Evolutionary conservation across 37 sponge, comb jelly and placozoan species (phyloP).

Genomic region (Axinella damicornis): DNA sequence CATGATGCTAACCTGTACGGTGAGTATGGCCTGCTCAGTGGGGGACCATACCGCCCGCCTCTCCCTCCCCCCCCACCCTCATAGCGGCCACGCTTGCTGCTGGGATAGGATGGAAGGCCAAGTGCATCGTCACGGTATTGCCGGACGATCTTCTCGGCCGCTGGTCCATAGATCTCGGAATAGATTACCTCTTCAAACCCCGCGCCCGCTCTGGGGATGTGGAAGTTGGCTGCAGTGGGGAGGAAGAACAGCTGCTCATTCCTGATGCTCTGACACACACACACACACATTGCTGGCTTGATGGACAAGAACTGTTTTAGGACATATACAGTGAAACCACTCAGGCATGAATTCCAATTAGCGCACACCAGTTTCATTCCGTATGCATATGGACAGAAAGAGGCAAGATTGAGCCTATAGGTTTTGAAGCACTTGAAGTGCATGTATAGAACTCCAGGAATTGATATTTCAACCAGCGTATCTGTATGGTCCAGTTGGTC

Average conservation of each 20-base stretch:
- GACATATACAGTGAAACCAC: background rate
- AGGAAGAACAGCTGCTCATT: background rate
- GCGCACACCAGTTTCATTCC: background rate
- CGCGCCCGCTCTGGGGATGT: conserved; percentile 55
- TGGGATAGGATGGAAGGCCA: conserved; percentile 47
- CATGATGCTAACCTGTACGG: conserved; percentile 11
- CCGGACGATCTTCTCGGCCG: conserved; percentile 71
- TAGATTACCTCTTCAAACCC: conserved; percentile 73
- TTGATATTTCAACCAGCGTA: no score
- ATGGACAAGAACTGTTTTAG: no score
- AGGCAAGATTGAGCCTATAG: no score
- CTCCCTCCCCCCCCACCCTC: conserved; percentile 32
- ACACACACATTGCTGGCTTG: background rate
- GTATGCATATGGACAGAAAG: no score
- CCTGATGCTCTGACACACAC: no score
- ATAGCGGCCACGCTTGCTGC: conserved; percentile 46
- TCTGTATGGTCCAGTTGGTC: no score
- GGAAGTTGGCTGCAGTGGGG: conserved; percentile 62
- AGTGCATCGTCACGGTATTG: conserved; percentile 72
- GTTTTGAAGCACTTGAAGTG: no score
- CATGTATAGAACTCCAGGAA: no score
- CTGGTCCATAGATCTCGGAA: conserved; percentile 62
- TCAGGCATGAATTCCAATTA: background rate
- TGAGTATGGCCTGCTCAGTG: background rate
- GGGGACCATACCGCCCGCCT: conserved; percentile 12